These are phyloP conservation scores for Pheosia tremula DNA, from an alignment of 2,888 invertebrate genomes.

Conservation along the genomic window DNA sequence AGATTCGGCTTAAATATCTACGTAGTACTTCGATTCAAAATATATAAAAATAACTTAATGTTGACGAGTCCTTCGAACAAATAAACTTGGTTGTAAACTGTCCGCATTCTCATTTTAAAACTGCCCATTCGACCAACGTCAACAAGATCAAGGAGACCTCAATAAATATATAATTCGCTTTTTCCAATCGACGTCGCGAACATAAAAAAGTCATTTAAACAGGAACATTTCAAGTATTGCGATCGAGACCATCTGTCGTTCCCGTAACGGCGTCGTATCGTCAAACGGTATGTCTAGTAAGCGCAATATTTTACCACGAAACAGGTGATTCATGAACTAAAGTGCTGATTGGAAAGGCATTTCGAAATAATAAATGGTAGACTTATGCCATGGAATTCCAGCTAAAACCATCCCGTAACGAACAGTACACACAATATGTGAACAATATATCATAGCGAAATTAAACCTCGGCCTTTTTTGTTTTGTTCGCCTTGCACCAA, in stretches of 20 bases:
- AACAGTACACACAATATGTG: conserved; percentile 30
- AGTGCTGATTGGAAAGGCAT: conserved; percentile 18
- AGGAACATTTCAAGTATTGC: not conserved
- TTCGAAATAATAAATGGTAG: conserved; percentile 18
- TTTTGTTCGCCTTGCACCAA: conserved; percentile 30
- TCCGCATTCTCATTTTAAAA: not conserved
- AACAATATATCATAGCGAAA: conserved; percentile 45
- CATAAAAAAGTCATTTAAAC: conserved; percentile 2
- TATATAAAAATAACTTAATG: no score
- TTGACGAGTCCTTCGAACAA: no score
- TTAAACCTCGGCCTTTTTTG: conserved; percentile 29
- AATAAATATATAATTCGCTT: not conserved
- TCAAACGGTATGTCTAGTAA: not conserved
- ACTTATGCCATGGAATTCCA: no score
- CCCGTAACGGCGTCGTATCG: not conserved
- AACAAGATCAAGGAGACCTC: not conserved
- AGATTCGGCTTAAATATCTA: no score
- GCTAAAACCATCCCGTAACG: no score
- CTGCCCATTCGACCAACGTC: not conserved
- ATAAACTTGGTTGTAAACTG: no score
- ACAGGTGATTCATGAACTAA: conserved; percentile 1
- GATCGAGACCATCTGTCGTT: not conserved
- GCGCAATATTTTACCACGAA: not conserved
- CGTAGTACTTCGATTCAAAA: no score
- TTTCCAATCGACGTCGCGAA: not conserved